Base-by-base conservation (phyloP, 2,113 vertebrate species). In the Colinus virginianus region DNA sequence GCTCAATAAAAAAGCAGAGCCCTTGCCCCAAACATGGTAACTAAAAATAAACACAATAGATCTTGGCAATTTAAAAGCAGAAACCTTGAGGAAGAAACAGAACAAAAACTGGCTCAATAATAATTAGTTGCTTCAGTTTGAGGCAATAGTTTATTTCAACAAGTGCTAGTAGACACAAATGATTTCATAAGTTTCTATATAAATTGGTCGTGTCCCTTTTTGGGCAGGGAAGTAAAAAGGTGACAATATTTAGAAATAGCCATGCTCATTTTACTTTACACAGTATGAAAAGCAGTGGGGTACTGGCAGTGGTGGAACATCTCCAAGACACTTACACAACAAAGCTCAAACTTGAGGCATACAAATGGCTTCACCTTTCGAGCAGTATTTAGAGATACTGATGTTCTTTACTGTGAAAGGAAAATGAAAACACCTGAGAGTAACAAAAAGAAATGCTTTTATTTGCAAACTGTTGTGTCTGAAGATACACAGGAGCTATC, bases 121-220 rank as follows among this genome's bases (percentile, higher is more conserved):
- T 34, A 86, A 91, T 70, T 71, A 61, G 64, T 45, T 78, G 74
- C 51, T 68, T 43, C 30, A 68, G 16, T 79, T 64, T 76, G 42
- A 87, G 23, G 42, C 82, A 79, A 72, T 30, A 51, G 21, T 87
- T 92, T 87, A 87, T 90, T 92, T 95, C 81, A 94, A 88, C 68
- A 91, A 81, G 87, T 87, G 63, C 51, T 56, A 23, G 25, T 11
- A 28, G 93, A 63, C 58, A 84, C 48, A 78, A 67, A 70, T 18
- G 11, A 40, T 79, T 74, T 79, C 75, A 18, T 26, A 63, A 40
- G 40, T 55, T 79, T 49, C 42, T 74, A 64, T 48, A 32, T 78
- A 78, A 75, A 84, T 43, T 42, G 23, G 14, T 77, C 58, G 21
- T 18, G 13, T 18, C 71, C 53, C 22, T 46, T 90, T 74, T 53